Percentiles rank a stretch among this genome's conserved stretches.
Conservation (phyloP, 2,113 vertebrate genomes). For the Mugil cephalus region DNA sequence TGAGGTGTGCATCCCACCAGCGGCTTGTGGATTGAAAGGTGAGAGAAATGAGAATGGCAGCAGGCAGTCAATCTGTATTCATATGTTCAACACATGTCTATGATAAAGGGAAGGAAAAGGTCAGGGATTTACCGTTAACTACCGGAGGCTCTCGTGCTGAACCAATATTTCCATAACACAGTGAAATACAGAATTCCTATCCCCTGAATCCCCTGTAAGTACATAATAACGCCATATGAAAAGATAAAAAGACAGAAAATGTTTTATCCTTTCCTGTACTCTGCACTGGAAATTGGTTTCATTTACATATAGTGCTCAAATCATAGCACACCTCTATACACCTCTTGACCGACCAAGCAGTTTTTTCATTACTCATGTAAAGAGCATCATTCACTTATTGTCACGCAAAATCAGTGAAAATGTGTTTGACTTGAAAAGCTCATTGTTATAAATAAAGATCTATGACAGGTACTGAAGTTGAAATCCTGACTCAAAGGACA, state of each 20-base stretch:
- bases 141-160: constrained; percentile 10
- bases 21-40: constrained; percentile 31
- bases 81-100: constrained; percentile 47
- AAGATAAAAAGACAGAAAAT: constrained; percentile 6
- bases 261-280: background rate
- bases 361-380: background rate
- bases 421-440: too few relatives aligned
- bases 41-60: constrained; percentile 43
- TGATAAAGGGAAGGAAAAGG: constrained; percentile 58
- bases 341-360: constrained; percentile 14
- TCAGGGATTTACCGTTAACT: constrained; percentile 42
- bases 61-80: constrained; percentile 62
- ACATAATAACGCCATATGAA: background rate
- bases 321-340: background rate
- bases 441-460: too few relatives aligned
- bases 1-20: constrained; percentile 59
- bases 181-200: constrained; percentile 1
- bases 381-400: background rate
- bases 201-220: constrained; percentile 17
- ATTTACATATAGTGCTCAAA: background rate
- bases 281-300: background rate
- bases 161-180: constrained; percentile 27
- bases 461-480: too few relatives aligned
- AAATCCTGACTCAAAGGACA: too few relatives aligned
- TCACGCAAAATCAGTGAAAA: background rate